These are phyloP conservation scores for Apantesis nais DNA, from an alignment of 2,888 invertebrate species.

Conservation along the genomic window DNA sequence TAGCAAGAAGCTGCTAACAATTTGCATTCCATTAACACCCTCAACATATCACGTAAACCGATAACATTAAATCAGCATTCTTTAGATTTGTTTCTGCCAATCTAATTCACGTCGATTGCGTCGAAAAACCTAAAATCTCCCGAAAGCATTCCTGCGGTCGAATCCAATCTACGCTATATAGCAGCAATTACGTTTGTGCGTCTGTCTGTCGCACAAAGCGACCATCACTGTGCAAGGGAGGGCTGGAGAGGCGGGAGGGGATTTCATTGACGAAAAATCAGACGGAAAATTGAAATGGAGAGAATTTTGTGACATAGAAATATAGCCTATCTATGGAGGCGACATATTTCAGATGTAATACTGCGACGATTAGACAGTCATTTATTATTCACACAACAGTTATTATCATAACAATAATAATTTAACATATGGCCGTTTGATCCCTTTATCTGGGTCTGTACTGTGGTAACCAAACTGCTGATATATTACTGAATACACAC, in stretches of 20 bases:
- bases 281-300: conserved; percentile 49
- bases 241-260: conserved; percentile 1
- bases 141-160: conserved; percentile 21
- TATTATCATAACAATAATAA: no score
- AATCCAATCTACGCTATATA: conserved; percentile 44
- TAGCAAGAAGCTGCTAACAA: neutral
- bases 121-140: conserved; percentile 7
- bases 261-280: conserved; percentile 49
- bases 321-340: conserved; percentile 16
- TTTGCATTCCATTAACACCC: neutral
- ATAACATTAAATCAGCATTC: neutral
- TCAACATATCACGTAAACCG: neutral
- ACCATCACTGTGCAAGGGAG: conserved; percentile 24
- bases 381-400: no score
- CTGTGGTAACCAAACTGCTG: no score
- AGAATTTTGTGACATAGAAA: conserved; percentile 31
- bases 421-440: no score
- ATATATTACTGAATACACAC: no score
- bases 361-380: no score
- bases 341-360: neutral
- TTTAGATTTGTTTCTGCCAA: conserved; percentile 3
- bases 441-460: no score
- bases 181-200: conserved; percentile 48
- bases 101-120: conserved; percentile 1
- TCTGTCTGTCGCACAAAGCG: conserved; percentile 50